Conservation (phyloP, 2,113 vertebrate genomes). For the Atherinomorus stipes region DNA sequence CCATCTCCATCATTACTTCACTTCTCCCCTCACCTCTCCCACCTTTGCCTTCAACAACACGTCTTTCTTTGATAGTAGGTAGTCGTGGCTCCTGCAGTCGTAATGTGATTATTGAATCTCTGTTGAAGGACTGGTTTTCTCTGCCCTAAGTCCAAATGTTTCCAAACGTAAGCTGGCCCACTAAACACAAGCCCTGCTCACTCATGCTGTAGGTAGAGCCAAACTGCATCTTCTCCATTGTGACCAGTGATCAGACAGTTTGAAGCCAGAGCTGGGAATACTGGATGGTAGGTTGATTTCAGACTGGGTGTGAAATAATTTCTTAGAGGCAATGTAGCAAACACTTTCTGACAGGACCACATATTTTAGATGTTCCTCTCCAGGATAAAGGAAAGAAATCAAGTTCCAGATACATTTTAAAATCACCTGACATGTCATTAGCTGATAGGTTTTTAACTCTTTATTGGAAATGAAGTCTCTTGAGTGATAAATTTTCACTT, state of each 20-base stretch:
- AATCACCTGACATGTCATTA: not conserved
- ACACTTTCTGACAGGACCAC: not conserved
- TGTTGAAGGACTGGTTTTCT: conserved; percentile 55
- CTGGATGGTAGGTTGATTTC: conserved; percentile 21
- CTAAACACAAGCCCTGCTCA: conserved; percentile 44
- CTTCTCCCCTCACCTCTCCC: conserved; percentile 27
- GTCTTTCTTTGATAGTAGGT: conserved; percentile 63
- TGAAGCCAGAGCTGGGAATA: conserved; percentile 27
- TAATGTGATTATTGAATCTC: conserved; percentile 55
- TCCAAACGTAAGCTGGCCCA: conserved; percentile 43
- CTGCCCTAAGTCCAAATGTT: conserved; percentile 43
- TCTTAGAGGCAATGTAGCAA: not conserved
- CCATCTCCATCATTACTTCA: conserved; percentile 43
- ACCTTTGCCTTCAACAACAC: conserved; percentile 63
- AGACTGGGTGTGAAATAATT: conserved; percentile 16
- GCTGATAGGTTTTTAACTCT: not conserved
- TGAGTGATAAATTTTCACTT: not conserved
- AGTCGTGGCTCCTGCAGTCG: conserved; percentile 65
- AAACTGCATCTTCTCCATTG: conserved; percentile 24
- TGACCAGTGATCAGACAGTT: conserved; percentile 10
- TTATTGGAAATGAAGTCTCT: not conserved
- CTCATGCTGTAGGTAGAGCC: conserved; percentile 41
- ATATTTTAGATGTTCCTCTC: not conserved
- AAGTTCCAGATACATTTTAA: not conserved
- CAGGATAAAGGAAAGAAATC: not conserved